Conservation (phyloP, 2,888 invertebrate genomes). For the Abrostola triplasia region DNA sequence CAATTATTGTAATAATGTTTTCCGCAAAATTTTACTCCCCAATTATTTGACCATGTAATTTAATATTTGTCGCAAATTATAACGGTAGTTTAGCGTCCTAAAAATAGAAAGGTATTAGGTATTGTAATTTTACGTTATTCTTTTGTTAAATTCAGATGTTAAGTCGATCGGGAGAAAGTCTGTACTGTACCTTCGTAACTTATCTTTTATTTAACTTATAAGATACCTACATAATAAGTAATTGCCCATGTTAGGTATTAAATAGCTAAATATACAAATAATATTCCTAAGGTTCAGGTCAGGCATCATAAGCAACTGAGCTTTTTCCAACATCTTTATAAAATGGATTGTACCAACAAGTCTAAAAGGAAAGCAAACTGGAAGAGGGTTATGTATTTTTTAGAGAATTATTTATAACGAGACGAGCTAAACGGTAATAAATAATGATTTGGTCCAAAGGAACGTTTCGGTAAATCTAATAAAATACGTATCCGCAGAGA, state of each 20-base stretch:
- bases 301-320: constrained; percentile 10
- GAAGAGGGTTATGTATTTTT: constrained; percentile 30
- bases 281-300: constrained; percentile 14
- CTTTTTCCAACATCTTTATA: constrained; percentile 17
- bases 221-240: too few relatives aligned
- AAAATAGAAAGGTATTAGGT: not conserved
- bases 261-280: not conserved
- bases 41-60: constrained; percentile 20
- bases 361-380: constrained; percentile 6
- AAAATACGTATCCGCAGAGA: constrained; percentile 73
- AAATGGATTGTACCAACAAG: constrained; percentile 15
- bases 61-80: constrained; percentile 12
- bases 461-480: constrained; percentile 71
- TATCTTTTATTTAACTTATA: too few relatives aligned
- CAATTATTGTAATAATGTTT: constrained; percentile 24
- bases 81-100: not conserved
- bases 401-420: constrained; percentile 23
- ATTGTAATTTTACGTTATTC: not conserved
- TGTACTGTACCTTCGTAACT: too few relatives aligned
- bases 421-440: constrained; percentile 61
- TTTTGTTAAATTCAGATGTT: too few relatives aligned
- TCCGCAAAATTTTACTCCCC: constrained; percentile 23
- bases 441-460: constrained; percentile 68
- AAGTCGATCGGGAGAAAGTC: too few relatives aligned
- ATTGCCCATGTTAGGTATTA: too few relatives aligned